Evolutionary conservation across 30 jellyfish, hydroid and myxozoan species (phyloP).

Genomic region (Hydra vulgaris): DNA sequence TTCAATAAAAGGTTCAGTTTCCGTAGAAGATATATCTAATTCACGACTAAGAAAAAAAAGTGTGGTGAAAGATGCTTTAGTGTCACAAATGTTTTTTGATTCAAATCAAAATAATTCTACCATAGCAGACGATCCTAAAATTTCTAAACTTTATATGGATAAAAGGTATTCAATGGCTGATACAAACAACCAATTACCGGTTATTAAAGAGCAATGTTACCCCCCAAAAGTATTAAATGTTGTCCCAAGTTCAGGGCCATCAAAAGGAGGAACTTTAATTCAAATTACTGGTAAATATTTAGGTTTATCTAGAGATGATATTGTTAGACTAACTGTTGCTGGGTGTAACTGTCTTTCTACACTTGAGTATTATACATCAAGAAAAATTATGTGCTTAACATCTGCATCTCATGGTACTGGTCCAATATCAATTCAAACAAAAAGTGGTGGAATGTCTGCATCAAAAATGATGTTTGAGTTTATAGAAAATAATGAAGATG

Average conservation of each 20-base stretch:
- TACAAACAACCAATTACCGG: constrained; percentile 6
- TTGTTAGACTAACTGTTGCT: constrained; percentile 50
- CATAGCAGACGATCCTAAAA: constrained; percentile 4
- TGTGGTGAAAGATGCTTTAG: background rate
- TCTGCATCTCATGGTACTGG: constrained; percentile 58
- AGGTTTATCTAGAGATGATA: constrained; percentile 52
- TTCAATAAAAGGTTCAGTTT: constrained; percentile 71
- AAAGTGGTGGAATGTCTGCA: constrained; percentile 59
- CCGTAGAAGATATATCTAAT: constrained; percentile 60
- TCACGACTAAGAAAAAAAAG: background rate
- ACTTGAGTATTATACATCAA: constrained; percentile 48
- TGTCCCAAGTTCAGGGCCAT: constrained; percentile 75
- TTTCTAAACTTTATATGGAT: background rate
- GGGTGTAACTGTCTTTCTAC: constrained; percentile 63
- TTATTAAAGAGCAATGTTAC: constrained; percentile 21
- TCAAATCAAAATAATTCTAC: background rate
- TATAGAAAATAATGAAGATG: constrained; percentile 11
- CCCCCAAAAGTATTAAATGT: constrained; percentile 56
- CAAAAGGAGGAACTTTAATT: constrained; percentile 68
- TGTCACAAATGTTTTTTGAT: constrained; percentile 6
- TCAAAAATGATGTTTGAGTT: constrained; percentile 54
- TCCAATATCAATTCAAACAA: constrained; percentile 48
- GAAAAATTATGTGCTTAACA: constrained; percentile 74
- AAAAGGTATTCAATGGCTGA: constrained; percentile 9
- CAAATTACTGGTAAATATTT: constrained; percentile 63